phyloP scores from a whole-genome alignment of 2,888 invertebrate genomes.

The Ernsta delagoae region DNA sequence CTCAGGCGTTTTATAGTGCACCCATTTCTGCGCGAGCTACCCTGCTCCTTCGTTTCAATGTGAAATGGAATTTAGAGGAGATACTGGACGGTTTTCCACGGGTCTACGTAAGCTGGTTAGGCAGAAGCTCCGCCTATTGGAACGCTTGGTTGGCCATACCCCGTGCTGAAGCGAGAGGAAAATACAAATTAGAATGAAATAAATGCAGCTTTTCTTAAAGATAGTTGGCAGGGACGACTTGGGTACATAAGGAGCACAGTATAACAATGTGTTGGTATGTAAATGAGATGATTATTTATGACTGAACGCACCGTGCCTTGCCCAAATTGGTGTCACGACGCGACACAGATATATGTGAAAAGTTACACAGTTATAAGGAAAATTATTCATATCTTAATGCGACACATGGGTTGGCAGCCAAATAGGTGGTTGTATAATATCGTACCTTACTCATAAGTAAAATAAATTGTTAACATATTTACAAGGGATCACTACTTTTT shows the following conservation, averaged over 20 bases:
- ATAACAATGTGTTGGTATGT: constrained; percentile 77
- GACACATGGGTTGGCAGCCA: neutral
- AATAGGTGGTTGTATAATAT: constrained; percentile 3
- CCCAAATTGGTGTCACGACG: constrained; percentile 69
- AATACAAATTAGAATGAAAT: constrained; percentile 68
- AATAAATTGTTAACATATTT: neutral
- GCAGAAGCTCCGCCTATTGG: constrained; percentile 72
- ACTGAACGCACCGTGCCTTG: constrained; percentile 51
- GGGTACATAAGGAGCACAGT: constrained; percentile 68
- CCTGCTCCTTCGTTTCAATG: constrained; percentile 50
- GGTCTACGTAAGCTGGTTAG: constrained; percentile 61
- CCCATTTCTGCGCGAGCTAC: constrained; percentile 55
- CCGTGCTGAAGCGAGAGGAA: constrained; percentile 60
- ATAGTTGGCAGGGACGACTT: constrained; percentile 77
- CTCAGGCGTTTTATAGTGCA: constrained; percentile 81
- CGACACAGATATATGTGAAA: constrained; percentile 65
- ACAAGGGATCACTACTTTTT: too few relatives aligned
- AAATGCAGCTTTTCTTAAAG: constrained; percentile 75
- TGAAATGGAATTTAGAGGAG: constrained; percentile 53
- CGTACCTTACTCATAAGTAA: constrained; percentile 2
- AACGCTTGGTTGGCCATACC: constrained; percentile 71
- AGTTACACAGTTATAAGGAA: constrained; percentile 49
- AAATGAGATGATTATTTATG: constrained; percentile 79
- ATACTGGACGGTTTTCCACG: constrained; percentile 58
- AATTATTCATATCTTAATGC: constrained; percentile 28